These are phyloP conservation scores for Tachystola acroxantha DNA, from an alignment of 2,888 invertebrate species.

Conservation along the genomic window DNA sequence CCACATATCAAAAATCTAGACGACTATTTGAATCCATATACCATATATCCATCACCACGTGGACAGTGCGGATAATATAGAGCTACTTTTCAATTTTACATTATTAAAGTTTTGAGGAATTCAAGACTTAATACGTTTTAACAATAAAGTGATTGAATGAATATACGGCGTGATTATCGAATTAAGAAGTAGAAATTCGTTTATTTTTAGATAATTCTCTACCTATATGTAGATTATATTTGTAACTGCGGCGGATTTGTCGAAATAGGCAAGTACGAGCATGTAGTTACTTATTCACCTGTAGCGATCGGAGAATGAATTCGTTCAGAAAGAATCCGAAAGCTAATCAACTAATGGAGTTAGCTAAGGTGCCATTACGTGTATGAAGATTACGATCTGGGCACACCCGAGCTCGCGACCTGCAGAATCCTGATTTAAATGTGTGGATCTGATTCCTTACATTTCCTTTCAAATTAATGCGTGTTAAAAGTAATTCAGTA, in stretches of 20 bases:
- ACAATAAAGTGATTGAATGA: no score
- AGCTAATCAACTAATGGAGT: slow-evolving; percentile 63
- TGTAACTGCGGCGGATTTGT: background rate
- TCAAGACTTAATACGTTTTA: no score
- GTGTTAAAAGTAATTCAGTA: background rate
- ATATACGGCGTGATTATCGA: no score
- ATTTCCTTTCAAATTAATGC: slow-evolving; percentile 7
- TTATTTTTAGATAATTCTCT: no score
- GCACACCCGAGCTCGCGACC: slow-evolving; percentile 16
- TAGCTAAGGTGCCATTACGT: slow-evolving; percentile 34
- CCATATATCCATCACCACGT: no score
- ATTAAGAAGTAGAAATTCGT: no score
- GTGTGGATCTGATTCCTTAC: slow-evolving; percentile 1
- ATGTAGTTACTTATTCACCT: slow-evolving; percentile 5
- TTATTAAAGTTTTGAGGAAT: no score
- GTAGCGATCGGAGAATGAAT: slow-evolving; percentile 33
- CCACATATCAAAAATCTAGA: no score
- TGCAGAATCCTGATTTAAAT: slow-evolving; percentile 1
- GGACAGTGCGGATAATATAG: no score
- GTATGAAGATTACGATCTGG: slow-evolving; percentile 50
- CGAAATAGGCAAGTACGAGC: background rate
- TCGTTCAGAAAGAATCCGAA: slow-evolving; percentile 39
- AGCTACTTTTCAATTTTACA: no score
- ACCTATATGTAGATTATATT: background rate
- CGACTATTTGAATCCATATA: no score